Evolutionary conservation across 2,113 vertebrate species (phyloP).

Genomic region (Hippocampus zosterae): DNA sequence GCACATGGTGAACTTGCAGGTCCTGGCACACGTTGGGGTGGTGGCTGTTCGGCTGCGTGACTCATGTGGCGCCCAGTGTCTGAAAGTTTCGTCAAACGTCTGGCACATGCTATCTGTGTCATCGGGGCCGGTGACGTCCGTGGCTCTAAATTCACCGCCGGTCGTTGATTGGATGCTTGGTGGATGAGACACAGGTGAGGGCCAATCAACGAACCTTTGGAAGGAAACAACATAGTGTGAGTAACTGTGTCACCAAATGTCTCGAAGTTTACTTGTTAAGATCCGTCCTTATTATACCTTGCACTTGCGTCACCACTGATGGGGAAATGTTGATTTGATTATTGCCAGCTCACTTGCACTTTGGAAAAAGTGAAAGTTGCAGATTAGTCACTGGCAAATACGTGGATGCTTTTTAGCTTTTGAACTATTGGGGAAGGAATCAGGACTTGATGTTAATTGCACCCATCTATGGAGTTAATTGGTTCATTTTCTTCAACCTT

Average conservation of each 20-base stretch:
- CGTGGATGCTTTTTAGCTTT: slow-evolving; percentile 6
- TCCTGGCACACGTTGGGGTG: slow-evolving; percentile 61
- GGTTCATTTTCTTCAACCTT: background rate
- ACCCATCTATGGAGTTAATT: background rate
- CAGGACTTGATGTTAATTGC: background rate
- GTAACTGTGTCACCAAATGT: slow-evolving; percentile 53
- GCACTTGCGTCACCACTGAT: slow-evolving; percentile 62
- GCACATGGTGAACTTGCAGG: slow-evolving; percentile 68
- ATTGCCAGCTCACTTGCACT: slow-evolving; percentile 54
- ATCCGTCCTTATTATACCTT: slow-evolving; percentile 50
- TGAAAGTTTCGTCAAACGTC: slow-evolving; percentile 71
- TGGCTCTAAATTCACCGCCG: slow-evolving; percentile 56
- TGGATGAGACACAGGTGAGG: slow-evolving; percentile 63
- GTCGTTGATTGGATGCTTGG: slow-evolving; percentile 52
- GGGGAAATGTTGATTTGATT: slow-evolving; percentile 43
- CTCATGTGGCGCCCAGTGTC: slow-evolving; percentile 67
- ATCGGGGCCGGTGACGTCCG: slow-evolving; percentile 67
- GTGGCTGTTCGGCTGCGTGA: slow-evolving; percentile 68
- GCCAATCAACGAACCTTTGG: slow-evolving; percentile 48
- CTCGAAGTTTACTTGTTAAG: slow-evolving; percentile 54
- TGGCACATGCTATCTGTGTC: slow-evolving; percentile 73
- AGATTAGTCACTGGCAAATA: slow-evolving; percentile 22
- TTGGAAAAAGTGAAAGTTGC: slow-evolving; percentile 31
- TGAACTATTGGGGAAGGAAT: background rate
- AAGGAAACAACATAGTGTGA: slow-evolving; percentile 51